These are phyloP conservation scores for Neuroscelio doddi DNA, from an alignment of 2,888 invertebrate species.

Conservation along the genomic window DNA sequence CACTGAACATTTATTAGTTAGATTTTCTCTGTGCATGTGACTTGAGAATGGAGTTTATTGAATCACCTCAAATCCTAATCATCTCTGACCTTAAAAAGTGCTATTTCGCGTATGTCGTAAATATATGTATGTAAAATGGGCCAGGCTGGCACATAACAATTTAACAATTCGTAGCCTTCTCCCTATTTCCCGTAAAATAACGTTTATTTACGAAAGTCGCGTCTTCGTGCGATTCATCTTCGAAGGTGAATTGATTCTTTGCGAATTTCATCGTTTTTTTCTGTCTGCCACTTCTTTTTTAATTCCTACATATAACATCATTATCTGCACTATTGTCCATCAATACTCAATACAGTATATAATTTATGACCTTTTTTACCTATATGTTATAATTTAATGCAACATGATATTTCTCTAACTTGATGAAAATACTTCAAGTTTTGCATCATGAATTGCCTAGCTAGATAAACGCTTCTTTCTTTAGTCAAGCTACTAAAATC, in stretches of 20 bases:
- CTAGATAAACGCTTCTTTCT: background rate
- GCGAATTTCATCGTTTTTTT: constrained; percentile 7
- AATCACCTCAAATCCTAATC: constrained; percentile 10
- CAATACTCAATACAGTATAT: constrained; percentile 54
- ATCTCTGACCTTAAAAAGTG: background rate
- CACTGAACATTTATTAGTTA: too few relatives aligned
- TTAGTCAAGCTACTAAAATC: background rate
- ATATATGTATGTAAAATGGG: too few relatives aligned
- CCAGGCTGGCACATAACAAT: too few relatives aligned
- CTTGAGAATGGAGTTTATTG: too few relatives aligned
- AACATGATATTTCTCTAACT: constrained; percentile 22
- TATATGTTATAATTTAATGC: constrained; percentile 35
- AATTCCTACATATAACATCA: constrained; percentile 37
- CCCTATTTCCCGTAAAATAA: constrained; percentile 28
- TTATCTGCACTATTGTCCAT: constrained; percentile 63
- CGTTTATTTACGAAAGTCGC: constrained; percentile 8
- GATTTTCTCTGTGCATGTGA: too few relatives aligned
- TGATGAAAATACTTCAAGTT: constrained; percentile 25
- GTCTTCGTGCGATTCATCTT: constrained; percentile 5
- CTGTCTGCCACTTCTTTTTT: constrained; percentile 5
- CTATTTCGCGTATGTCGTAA: too few relatives aligned
- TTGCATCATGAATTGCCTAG: too few relatives aligned
- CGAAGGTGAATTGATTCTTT: constrained; percentile 15
- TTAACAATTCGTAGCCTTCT: too few relatives aligned
- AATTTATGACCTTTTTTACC: constrained; percentile 41